Percentiles rank a stretch among this genome's conserved stretches.
Conservation (phyloP, 2,113 vertebrate species). For the Calidris pugnax region DNA sequence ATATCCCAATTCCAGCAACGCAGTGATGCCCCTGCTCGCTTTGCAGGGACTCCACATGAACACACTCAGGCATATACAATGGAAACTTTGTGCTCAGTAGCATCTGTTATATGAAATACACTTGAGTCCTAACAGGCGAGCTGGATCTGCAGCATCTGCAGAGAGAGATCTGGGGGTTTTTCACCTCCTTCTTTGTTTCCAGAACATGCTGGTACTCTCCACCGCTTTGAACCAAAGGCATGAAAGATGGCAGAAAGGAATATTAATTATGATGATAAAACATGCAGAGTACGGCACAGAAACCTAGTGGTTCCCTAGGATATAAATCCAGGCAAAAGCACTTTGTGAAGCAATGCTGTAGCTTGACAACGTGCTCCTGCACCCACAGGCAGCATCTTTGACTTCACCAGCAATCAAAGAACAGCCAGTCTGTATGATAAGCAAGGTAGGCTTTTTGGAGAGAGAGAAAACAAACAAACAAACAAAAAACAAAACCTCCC, state of each 20-base stretch:
- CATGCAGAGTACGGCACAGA: not conserved
- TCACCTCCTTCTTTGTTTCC: not conserved
- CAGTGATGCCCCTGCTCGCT: not conserved
- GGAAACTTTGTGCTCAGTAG: constrained; percentile 3
- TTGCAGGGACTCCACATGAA: not conserved
- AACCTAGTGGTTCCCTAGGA: not conserved
- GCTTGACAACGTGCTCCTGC: not conserved
- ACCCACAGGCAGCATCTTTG: not conserved
- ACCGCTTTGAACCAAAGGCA: not conserved
- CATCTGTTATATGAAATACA: not conserved
- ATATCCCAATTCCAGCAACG: constrained; percentile 9
- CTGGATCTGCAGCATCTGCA: not conserved
- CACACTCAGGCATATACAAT: not conserved
- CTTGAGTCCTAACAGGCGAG: not conserved
- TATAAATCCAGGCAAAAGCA: not conserved
- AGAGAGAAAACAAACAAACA: not conserved
- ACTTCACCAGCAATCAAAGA: not conserved
- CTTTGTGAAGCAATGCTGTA: not conserved
- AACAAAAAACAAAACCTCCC: not conserved
- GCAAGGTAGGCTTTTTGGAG: not conserved
- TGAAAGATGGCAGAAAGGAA: not conserved
- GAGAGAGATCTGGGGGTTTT: not conserved
- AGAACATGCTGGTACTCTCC: not conserved
- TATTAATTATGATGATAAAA: not conserved
- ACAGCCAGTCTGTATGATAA: not conserved